phyloP scores from a whole-genome alignment of 37 sponge, comb jelly and placozoan genomes.

The Bolinopsis microptera region DNA sequence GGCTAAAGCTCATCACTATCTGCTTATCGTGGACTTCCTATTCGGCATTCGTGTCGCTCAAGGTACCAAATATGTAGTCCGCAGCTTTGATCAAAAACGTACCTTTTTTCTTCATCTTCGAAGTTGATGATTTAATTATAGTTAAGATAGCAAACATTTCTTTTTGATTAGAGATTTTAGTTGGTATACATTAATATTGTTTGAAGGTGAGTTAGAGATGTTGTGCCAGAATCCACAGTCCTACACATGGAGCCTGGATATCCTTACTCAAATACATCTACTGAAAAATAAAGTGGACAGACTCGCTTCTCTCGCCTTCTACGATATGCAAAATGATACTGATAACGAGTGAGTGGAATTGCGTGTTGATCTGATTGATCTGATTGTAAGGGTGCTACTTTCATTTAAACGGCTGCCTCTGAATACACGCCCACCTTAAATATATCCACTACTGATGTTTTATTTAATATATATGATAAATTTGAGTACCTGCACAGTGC shows the following conservation, averaged over 20 bases:
- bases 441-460: too few species aligned
- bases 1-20: conserved; percentile 63
- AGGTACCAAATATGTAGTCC: not conserved
- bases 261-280: not conserved
- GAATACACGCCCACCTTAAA: too few species aligned
- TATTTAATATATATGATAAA: too few species aligned
- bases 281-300: conserved; percentile 1
- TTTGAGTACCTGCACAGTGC: too few species aligned
- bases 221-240: not conserved
- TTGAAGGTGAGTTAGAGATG: conserved; percentile 25
- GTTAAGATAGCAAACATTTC: not conserved
- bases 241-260: not conserved
- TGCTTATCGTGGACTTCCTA: conserved; percentile 41
- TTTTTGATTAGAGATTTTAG: not conserved
- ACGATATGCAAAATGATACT: not conserved
- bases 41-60: conserved; percentile 57
- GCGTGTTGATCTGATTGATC: not conserved
- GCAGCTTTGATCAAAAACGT: not conserved
- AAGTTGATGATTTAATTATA: not conserved
- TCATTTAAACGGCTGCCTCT: not conserved
- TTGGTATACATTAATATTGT: not conserved
- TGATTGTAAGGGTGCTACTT: not conserved
- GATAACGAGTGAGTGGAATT: conserved; percentile 30
- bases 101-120: not conserved
- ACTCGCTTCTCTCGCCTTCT: not conserved